Conservation (phyloP, 2,888 invertebrate species). For the Brenthis hecate region DNA sequence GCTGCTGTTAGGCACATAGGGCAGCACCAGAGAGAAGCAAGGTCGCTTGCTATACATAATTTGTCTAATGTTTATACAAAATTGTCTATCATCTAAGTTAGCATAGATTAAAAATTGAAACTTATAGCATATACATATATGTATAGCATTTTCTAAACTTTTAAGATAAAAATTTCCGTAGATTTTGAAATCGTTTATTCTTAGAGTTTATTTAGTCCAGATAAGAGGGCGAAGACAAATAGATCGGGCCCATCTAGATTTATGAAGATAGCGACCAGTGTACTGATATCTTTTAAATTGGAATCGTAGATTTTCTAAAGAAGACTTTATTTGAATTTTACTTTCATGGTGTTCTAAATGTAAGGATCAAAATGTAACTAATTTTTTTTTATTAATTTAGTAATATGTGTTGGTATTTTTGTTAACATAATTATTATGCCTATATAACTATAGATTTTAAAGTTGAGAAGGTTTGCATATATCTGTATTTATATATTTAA, state of each 20-base stretch:
- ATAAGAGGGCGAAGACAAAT: constrained; percentile 21
- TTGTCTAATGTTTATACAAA: too few species aligned
- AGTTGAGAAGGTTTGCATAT: too few species aligned
- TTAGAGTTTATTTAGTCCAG: constrained; percentile 8
- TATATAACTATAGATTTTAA: too few species aligned
- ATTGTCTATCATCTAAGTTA: too few species aligned
- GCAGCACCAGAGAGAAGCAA: too few species aligned
- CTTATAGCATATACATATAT: neutral
- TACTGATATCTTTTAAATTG: constrained; percentile 21
- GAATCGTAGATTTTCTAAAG: constrained; percentile 14
- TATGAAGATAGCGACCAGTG: constrained; percentile 23
- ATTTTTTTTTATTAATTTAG: neutral
- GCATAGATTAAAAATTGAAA: too few species aligned
- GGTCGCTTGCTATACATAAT: too few species aligned
- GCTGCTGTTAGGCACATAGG: too few species aligned
- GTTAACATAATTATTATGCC: too few species aligned
- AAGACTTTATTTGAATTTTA: neutral
- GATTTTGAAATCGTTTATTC: neutral
- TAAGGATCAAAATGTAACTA: too few species aligned
- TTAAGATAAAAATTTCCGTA: neutral
- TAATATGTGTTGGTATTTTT: neutral
- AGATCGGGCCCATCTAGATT: constrained; percentile 22
- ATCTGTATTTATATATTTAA: too few species aligned
- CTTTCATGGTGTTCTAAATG: neutral
- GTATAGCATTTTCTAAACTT: neutral